Conservation (phyloP, 2,888 invertebrate species). For the Leucoma salicis region DNA sequence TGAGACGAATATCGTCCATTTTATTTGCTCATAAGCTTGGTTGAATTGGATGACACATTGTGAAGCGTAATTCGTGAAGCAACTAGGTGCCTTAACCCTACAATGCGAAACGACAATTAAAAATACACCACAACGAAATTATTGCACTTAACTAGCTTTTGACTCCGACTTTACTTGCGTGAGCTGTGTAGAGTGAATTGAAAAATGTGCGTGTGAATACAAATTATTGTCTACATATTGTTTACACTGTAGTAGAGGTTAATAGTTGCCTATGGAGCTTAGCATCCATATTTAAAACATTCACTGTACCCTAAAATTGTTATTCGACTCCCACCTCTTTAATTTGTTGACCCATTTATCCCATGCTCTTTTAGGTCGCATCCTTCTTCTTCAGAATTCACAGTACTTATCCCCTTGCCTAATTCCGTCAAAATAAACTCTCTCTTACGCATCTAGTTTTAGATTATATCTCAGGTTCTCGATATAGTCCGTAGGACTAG, state of each 20-base stretch:
- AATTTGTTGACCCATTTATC: too few relatives aligned
- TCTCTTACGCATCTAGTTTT: too few relatives aligned
- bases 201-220: neutral
- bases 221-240: neutral
- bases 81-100: conserved; percentile 51
- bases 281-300: too few relatives aligned
- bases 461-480: too few relatives aligned
- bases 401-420: too few relatives aligned
- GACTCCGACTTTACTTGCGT: neutral
- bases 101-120: neutral
- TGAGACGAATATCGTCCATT: conserved; percentile 33
- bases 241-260: neutral
- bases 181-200: neutral
- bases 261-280: too few relatives aligned
- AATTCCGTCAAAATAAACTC: too few relatives aligned
- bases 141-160: neutral
- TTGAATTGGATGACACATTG: conserved; percentile 68
- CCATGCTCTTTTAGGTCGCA: too few relatives aligned
- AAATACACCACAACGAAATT: conserved; percentile 3
- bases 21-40: conserved; percentile 35
- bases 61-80: conserved; percentile 38
- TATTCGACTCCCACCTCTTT: too few relatives aligned
- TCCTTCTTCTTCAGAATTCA: too few relatives aligned
- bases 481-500: too few relatives aligned
- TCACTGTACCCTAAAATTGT: too few relatives aligned